phyloP scores from a whole-genome alignment of 2,113 vertebrate genomes.

The Laticauda colubrina region DNA sequence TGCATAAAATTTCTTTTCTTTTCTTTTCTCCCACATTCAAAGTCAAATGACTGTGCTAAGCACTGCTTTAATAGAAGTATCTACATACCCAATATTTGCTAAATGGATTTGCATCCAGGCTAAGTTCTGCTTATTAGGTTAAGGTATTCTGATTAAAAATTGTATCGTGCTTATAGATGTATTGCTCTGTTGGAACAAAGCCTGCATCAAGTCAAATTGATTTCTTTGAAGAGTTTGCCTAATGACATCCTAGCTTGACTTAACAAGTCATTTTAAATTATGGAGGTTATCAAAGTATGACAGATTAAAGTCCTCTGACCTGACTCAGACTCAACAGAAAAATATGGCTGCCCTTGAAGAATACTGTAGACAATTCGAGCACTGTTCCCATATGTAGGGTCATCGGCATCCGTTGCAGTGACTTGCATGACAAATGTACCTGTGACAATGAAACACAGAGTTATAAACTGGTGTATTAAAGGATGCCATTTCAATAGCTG shows the following conservation, averaged over 20 bases:
- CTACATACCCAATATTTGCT: slow-evolving; percentile 39
- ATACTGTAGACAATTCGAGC: slow-evolving; percentile 93
- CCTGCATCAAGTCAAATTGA: slow-evolving; percentile 58
- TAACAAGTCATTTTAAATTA: slow-evolving; percentile 65
- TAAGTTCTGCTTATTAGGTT: slow-evolving; percentile 62
- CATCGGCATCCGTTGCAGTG: slow-evolving; percentile 87
- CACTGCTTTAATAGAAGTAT: slow-evolving; percentile 42
- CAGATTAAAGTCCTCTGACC: slow-evolving; percentile 74
- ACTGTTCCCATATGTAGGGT: slow-evolving; percentile 91
- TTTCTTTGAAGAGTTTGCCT: slow-evolving; percentile 63
- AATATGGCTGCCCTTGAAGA: slow-evolving; percentile 95
- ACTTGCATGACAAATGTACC: slow-evolving; percentile 92
- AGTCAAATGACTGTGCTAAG: slow-evolving; percentile 14
- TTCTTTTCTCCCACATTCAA: slow-evolving; percentile 25
- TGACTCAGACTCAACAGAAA: slow-evolving; percentile 91
- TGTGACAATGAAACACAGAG: slow-evolving; percentile 67
- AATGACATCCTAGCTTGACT: slow-evolving; percentile 59
- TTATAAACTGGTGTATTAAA: slow-evolving; percentile 17
- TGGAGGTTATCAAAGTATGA: slow-evolving; percentile 49
- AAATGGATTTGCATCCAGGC: slow-evolving; percentile 44
- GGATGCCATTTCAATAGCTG: neutral
- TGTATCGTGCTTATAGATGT: slow-evolving; percentile 63
- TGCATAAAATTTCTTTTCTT: neutral
- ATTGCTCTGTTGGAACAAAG: slow-evolving; percentile 55
- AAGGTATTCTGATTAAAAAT: slow-evolving; percentile 63